Evolutionary conservation across 1,140 invertebrate genomes (phyloP).

Genomic region (Calephelis nemesis): DNA sequence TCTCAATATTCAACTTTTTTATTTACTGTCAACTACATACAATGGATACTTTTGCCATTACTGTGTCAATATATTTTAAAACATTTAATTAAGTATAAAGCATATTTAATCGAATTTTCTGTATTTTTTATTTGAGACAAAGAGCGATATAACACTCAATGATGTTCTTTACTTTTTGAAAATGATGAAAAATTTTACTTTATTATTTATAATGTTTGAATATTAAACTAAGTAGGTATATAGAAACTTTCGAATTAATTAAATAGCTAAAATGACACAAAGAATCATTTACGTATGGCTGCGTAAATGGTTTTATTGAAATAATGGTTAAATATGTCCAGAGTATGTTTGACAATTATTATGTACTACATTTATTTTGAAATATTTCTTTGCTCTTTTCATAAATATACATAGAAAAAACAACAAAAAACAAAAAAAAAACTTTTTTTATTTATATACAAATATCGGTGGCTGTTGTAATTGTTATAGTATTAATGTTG

Average conservation of each 20-base stretch:
- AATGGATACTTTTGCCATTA: slow-evolving; percentile 8
- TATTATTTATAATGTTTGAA: no score
- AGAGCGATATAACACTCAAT: no score
- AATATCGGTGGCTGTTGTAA: not conserved
- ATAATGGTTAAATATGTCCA: slow-evolving; percentile 27
- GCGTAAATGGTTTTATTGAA: slow-evolving; percentile 38
- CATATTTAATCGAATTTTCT: no score
- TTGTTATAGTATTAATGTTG: not conserved
- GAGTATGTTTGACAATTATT: not conserved
- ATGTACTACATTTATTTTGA: no score
- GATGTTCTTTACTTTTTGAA: no score
- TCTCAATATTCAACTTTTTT: no score
- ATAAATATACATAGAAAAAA: not conserved
- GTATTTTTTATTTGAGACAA: no score
- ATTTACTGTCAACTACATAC: not conserved
- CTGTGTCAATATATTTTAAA: slow-evolving; percentile 12
- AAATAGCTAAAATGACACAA: not conserved
- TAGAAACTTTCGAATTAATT: no score
- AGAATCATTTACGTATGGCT: slow-evolving; percentile 53
- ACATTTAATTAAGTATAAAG: no score
- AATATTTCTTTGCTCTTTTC: not conserved
- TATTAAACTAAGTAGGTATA: no score
- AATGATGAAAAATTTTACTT: no score
- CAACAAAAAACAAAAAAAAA: not conserved
- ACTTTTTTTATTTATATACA: no score